These are phyloP conservation scores for Semaprochilodus insignis DNA, from an alignment of 2,797 vertebrate genomes.

Conservation along the genomic window DNA sequence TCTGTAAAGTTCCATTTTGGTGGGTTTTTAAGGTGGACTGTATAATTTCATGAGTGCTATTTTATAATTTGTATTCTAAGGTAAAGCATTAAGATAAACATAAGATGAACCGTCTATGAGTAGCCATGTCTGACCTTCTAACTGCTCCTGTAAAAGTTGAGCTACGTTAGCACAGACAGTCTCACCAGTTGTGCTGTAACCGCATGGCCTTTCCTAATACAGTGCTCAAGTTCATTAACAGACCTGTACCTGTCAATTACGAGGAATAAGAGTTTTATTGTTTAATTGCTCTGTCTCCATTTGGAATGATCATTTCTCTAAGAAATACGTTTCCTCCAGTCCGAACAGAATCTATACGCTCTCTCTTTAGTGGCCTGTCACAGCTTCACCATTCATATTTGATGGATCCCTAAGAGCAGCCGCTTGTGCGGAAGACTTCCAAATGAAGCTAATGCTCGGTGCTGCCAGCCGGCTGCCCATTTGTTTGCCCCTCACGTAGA, in stretches of 20 bases:
- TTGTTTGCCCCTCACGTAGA: constrained; percentile 64
- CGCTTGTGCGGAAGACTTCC: constrained; percentile 42
- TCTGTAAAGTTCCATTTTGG: too few species aligned
- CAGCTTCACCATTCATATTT: constrained; percentile 49
- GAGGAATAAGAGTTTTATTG: background rate
- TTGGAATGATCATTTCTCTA: background rate
- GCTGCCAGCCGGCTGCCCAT: constrained; percentile 46
- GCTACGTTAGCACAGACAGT: background rate
- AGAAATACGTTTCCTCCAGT: background rate
- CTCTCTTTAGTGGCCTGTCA: constrained; percentile 19
- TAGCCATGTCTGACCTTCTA: too few species aligned
- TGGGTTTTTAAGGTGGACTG: too few species aligned
- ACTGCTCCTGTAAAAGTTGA: background rate
- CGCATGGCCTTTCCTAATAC: background rate
- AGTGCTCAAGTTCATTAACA: background rate
- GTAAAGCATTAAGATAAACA: too few species aligned
- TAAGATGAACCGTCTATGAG: too few species aligned
- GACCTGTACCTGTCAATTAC: constrained; percentile 1
- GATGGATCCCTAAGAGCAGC: constrained; percentile 31
- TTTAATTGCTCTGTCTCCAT: constrained; percentile 5
- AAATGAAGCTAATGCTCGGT: constrained; percentile 51
- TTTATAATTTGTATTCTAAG: too few species aligned
- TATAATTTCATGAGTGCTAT: too few species aligned
- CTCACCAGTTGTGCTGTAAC: background rate
- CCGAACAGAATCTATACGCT: constrained; percentile 2